phyloP scores from a whole-genome alignment of 2,797 vertebrate species.

The Eremophila alpestris region DNA sequence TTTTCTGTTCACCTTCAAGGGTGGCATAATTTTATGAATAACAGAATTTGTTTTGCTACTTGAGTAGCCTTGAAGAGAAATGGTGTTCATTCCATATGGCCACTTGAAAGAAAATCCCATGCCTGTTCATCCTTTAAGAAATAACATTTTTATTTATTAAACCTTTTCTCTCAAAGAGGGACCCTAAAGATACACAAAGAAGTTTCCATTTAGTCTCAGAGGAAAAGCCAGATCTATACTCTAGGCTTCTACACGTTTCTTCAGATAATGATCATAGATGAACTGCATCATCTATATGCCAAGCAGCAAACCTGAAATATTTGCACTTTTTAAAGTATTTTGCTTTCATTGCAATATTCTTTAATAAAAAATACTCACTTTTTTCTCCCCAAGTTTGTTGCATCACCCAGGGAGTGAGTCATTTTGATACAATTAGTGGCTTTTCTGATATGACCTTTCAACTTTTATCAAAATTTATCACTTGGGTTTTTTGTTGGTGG shows the following conservation, averaged over 20 bases:
- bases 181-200: not conserved
- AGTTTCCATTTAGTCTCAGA: not conserved
- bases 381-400: not conserved
- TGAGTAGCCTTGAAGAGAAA: conserved; percentile 15
- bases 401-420: not conserved
- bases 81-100: not conserved
- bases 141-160: conserved; percentile 2
- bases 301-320: not conserved
- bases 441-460: not conserved
- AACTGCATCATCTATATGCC: not conserved
- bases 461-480: not conserved
- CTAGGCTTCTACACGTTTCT: not conserved
- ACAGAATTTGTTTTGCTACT: conserved; percentile 42
- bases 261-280: not conserved
- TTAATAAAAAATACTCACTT: not conserved
- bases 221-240: not conserved
- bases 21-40: conserved; percentile 32
- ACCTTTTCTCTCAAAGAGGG: not conserved
- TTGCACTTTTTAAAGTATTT: not conserved
- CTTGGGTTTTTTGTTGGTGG: rapidly evolving
- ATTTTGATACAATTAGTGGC: not conserved
- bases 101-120: conserved; percentile 33
- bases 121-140: not conserved
- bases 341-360: not conserved
- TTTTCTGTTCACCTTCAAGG: conserved; percentile 37